A percentile compares a stretch with the other conserved stretches of the same genome.
phyloP scores from a whole-genome alignment of 1,140 invertebrate genomes.

The Pararge aegeria region DNA sequence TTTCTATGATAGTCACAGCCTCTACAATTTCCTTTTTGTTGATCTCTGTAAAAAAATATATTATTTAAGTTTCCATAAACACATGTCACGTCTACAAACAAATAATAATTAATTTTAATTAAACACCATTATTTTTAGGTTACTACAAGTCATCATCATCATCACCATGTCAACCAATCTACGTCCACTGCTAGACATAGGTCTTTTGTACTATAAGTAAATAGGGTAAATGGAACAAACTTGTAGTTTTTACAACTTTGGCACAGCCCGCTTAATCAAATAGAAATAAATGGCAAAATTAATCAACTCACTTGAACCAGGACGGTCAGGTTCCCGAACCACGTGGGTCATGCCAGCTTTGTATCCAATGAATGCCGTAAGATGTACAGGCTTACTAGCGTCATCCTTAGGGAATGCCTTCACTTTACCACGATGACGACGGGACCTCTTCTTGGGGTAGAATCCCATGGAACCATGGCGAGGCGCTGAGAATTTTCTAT shows the following conservation, averaged over 20 bases:
- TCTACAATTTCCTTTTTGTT: slow-evolving; percentile 99
- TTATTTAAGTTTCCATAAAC: no score
- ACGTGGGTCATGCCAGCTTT: slow-evolving; percentile 99
- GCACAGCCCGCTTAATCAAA: no score
- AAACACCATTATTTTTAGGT: background rate
- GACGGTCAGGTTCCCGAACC: slow-evolving; percentile 98
- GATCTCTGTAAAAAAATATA: slow-evolving; percentile 85
- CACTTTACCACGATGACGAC: slow-evolving; percentile 97
- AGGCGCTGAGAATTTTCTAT: slow-evolving; percentile 99
- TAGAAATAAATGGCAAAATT: no score
- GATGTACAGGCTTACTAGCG: slow-evolving; percentile 95
- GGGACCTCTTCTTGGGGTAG: slow-evolving; percentile 98
- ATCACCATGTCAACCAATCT: no score
- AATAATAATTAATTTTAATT: no score
- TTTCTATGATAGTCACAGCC: slow-evolving; percentile 98
- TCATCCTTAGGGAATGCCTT: slow-evolving; percentile 99
- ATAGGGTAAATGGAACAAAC: no score
- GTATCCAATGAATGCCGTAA: slow-evolving; percentile 98
- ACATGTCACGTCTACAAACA: no score
- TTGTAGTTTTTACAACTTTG: no score
- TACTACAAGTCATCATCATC: no score
- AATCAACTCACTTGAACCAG: slow-evolving; percentile 95
- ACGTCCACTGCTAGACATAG: no score
- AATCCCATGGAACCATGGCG: slow-evolving; percentile 99
- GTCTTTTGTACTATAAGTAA: no score